Evolutionary conservation across 2,888 invertebrate species (phyloP).

Genomic region (Drosophila meridiana): DNA sequence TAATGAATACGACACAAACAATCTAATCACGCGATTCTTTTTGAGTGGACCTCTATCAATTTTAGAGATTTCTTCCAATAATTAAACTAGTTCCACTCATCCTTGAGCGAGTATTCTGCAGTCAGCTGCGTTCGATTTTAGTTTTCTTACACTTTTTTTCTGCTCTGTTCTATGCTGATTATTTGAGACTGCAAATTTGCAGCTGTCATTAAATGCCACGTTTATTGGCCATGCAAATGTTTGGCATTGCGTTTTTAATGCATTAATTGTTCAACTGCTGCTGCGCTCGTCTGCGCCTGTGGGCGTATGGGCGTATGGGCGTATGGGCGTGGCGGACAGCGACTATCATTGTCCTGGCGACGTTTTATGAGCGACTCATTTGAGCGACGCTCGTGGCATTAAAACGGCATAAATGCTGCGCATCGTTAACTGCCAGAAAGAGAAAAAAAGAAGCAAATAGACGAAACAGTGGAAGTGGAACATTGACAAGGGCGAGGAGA

Average conservation of each 20-base stretch:
- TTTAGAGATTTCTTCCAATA: no score
- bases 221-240: slow-evolving; percentile 68
- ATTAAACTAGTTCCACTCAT: no score
- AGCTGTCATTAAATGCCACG: slow-evolving; percentile 67
- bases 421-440: slow-evolving; percentile 60
- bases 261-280: slow-evolving; percentile 64
- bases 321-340: slow-evolving; percentile 40
- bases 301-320: slow-evolving; percentile 3
- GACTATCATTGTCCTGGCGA: slow-evolving; percentile 51
- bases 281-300: no score
- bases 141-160: slow-evolving; percentile 14
- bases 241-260: slow-evolving; percentile 65
- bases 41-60: no score
- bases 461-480: slow-evolving; percentile 9
- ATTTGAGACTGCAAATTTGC: slow-evolving; percentile 69
- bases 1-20: no score
- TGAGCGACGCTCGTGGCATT: slow-evolving; percentile 63
- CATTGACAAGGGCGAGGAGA: background rate
- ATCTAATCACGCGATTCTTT: no score
- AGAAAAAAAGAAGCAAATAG: slow-evolving; percentile 11
- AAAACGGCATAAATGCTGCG: slow-evolving; percentile 72
- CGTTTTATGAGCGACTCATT: slow-evolving; percentile 68
- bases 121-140: background rate
- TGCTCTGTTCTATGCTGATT: slow-evolving; percentile 54
- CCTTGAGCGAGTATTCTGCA: background rate